These are phyloP conservation scores for Pomacea maculata DNA, from an alignment of 1,140 invertebrate species.

Conservation along the genomic window DNA sequence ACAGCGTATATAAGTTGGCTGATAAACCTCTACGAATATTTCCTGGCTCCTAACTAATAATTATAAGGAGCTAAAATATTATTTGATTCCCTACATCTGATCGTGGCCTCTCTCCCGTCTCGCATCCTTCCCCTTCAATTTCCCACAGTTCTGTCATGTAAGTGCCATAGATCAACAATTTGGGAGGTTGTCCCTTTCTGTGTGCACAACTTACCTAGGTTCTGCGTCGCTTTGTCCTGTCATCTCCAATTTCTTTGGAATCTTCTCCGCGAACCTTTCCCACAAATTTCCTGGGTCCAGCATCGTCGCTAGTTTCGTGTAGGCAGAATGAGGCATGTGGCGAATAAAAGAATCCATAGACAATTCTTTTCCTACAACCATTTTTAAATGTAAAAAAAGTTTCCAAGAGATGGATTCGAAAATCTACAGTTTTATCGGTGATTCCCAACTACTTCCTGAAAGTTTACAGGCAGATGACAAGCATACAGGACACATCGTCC, in stretches of 20 bases:
- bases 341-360: conserved; percentile 38
- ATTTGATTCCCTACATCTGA: too few relatives aligned
- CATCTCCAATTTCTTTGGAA: conserved; percentile 33
- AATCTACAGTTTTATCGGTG: background rate
- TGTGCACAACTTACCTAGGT: conserved; percentile 24
- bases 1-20: too few relatives aligned
- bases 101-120: too few relatives aligned
- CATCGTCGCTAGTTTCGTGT: conserved; percentile 28
- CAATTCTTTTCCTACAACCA: background rate
- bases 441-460: background rate
- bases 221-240: conserved; percentile 23
- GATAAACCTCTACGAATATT: too few relatives aligned
- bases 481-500: too few relatives aligned
- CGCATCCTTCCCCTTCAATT: too few relatives aligned
- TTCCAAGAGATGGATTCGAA: background rate
- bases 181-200: background rate
- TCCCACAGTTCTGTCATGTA: background rate
- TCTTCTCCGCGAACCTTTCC: conserved; percentile 34
- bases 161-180: background rate
- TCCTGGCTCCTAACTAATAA: too few relatives aligned
- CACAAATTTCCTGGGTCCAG: conserved; percentile 40
- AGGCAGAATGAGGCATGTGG: conserved; percentile 34
- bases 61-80: too few relatives aligned
- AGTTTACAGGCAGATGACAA: background rate
- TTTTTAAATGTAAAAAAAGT: background rate